Evolutionary conservation across 2,113 vertebrate genomes (phyloP).

Genomic region (Pardalotus punctatus): DNA sequence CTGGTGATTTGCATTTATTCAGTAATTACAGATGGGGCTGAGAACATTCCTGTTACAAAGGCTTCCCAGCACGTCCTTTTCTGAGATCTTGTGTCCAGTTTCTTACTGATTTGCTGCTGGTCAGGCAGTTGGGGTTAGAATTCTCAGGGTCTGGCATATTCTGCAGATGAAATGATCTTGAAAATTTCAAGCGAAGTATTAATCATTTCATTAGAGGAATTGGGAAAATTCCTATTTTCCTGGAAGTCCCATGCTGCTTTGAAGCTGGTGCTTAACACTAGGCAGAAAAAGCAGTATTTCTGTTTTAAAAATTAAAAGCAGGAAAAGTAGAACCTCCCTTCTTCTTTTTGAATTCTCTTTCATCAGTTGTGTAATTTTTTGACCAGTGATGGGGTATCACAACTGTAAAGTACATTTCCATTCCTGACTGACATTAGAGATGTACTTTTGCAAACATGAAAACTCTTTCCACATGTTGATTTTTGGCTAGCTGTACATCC

Average conservation of each 20-base stretch:
- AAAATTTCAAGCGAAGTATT: background rate
- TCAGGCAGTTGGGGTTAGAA: background rate
- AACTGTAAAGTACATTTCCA: slow-evolving; percentile 1
- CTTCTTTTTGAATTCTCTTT: background rate
- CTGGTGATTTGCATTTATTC: background rate
- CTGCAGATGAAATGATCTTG: background rate
- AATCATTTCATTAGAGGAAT: background rate
- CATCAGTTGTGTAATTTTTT: background rate
- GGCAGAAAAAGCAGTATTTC: background rate
- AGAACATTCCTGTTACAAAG: background rate
- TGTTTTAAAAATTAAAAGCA: background rate
- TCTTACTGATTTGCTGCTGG: background rate
- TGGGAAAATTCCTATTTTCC: background rate
- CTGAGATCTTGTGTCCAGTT: background rate
- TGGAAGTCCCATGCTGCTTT: background rate
- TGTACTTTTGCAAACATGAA: background rate
- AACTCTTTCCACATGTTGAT: slow-evolving; percentile 38
- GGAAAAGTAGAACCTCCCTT: background rate
- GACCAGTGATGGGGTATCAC: background rate
- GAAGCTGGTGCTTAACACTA: background rate
- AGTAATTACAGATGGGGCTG: background rate
- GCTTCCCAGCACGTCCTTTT: background rate
- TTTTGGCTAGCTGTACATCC: background rate
- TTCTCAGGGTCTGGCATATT: background rate
- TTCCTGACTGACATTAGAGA: background rate